phyloP scores from a whole-genome alignment of 1,140 invertebrate genomes.

The Panagrolaimus sp. region DNA sequence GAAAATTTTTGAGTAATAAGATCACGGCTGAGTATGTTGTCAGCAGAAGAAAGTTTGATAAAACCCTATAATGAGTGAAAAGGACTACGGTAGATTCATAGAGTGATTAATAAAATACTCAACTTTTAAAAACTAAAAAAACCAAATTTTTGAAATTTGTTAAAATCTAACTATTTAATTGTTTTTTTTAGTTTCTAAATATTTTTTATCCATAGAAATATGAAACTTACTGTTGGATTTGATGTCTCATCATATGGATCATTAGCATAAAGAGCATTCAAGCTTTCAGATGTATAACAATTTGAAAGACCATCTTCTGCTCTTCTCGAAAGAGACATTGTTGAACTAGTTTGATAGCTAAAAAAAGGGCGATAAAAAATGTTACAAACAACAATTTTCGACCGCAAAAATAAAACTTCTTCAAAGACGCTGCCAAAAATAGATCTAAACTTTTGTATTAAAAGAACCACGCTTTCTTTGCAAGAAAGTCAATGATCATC shows the following conservation, averaged over 20 bases:
- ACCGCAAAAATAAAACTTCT: too few relatives aligned
- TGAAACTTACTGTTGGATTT: background rate
- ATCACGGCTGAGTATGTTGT: background rate
- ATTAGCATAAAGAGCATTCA: background rate
- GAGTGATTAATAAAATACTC: too few relatives aligned
- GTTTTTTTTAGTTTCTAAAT: background rate
- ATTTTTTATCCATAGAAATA: background rate
- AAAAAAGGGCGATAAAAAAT: background rate
- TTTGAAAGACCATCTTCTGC: background rate
- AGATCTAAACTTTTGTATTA: too few relatives aligned
- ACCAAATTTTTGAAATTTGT: too few relatives aligned
- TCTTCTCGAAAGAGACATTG: background rate
- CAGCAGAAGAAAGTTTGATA: slow-evolving; percentile 6
- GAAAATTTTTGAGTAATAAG: background rate
- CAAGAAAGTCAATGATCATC: too few relatives aligned
- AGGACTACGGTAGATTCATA: too few relatives aligned
- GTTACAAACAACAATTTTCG: too few relatives aligned
- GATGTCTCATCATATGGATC: background rate
- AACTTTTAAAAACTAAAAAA: too few relatives aligned
- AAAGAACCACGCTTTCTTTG: too few relatives aligned
- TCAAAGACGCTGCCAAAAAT: too few relatives aligned
- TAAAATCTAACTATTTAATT: too few relatives aligned
- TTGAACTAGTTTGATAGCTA: background rate
- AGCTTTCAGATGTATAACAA: background rate
- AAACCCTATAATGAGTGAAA: background rate